Evolutionary conservation across 1,140 invertebrate genomes (phyloP).

Genomic region (Trissolcus basalis): DNA sequence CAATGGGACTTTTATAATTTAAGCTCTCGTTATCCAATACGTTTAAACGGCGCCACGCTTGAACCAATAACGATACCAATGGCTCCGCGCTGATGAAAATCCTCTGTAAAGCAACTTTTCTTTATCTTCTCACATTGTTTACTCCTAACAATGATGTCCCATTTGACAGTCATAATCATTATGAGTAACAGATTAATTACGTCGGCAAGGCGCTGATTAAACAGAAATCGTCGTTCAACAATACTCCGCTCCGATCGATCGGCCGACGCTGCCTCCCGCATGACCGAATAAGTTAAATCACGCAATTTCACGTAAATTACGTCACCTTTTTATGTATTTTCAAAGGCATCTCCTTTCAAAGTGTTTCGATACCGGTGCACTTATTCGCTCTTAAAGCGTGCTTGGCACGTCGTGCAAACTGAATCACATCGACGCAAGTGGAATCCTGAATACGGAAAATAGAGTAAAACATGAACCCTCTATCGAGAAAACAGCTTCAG

Average conservation of each 20-base stretch:
- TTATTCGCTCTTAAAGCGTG: background rate
- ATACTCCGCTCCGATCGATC: too few species aligned
- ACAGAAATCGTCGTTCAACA: background rate
- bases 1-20: slow-evolving; percentile 62
- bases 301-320: slow-evolving; percentile 2
- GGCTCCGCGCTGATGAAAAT: slow-evolving; percentile 44
- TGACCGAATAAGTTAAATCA: slow-evolving; percentile 1
- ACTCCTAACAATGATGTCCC: slow-evolving; percentile 28
- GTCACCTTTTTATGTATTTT: background rate
- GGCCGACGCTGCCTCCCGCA: too few species aligned
- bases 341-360: too few species aligned
- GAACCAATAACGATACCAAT: slow-evolving; percentile 63
- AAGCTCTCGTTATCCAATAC: slow-evolving; percentile 62
- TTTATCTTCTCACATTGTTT: slow-evolving; percentile 45
- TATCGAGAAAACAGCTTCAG: too few species aligned
- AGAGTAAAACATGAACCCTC: too few species aligned
- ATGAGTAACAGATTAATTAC: slow-evolving; percentile 30
- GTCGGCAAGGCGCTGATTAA: slow-evolving; percentile 2
- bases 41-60: slow-evolving; percentile 57
- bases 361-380: background rate
- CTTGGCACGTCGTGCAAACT: background rate
- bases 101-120: slow-evolving; percentile 35
- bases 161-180: slow-evolving; percentile 42
- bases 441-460: background rate
- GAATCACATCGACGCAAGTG: background rate